Evolutionary conservation across 2,888 invertebrate genomes (phyloP).

Genomic region (Thereva unica): DNA sequence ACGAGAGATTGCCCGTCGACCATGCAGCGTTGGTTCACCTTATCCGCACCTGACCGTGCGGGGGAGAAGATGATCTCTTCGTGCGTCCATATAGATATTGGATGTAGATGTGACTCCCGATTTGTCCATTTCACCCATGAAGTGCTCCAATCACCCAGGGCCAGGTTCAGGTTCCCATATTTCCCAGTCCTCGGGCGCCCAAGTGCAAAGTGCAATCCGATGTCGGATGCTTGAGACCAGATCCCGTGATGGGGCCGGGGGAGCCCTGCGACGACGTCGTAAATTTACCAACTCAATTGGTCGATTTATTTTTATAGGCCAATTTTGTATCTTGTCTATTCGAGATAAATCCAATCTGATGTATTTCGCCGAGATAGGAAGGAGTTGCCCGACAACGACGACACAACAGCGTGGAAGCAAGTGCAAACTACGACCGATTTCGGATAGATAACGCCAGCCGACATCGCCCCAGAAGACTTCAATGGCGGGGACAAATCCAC

Average conservation of each 20-base stretch:
- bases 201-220: conserved; percentile 25
- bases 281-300: conserved; percentile 25
- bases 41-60: not conserved
- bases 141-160: no score
- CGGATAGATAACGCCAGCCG: conserved; percentile 28
- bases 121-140: no score
- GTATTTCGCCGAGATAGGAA: conserved; percentile 17
- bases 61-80: not conserved
- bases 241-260: conserved; percentile 5
- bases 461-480: conserved; percentile 12
- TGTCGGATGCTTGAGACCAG: conserved; percentile 8
- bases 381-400: conserved; percentile 7
- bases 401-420: conserved; percentile 6
- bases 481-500: conserved; percentile 22
- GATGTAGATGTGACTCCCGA: no score
- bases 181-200: not conserved
- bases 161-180: no score
- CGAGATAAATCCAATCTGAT: not conserved
- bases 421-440: conserved; percentile 28
- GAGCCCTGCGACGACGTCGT: conserved; percentile 9
- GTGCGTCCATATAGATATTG: no score
- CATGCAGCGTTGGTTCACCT: not conserved
- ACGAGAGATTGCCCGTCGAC: conserved; percentile 11
- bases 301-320: conserved; percentile 32
- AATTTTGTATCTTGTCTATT: conserved; percentile 31